Evolutionary conservation across 2,888 invertebrate species (phyloP).

Genomic region (Prosopocoilus inquinatus): DNA sequence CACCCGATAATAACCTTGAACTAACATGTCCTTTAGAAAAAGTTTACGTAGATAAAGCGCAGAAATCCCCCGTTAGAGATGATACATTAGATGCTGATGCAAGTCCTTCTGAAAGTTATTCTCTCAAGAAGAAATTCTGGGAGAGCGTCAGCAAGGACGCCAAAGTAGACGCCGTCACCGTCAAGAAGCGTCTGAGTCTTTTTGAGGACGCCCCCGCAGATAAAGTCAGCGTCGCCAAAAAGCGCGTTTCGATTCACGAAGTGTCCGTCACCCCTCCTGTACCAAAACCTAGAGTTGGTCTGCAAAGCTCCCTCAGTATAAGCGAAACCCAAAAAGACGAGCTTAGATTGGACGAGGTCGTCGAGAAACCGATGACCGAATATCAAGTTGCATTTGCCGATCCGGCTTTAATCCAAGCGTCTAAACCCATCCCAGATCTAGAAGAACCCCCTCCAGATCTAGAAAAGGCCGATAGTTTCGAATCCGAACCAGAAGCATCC

Average conservation of each 20-base stretch:
- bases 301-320: constrained; percentile 29
- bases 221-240: constrained; percentile 34
- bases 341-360: constrained; percentile 13
- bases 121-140: constrained; percentile 55
- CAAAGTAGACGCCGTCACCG: constrained; percentile 26
- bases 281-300: constrained; percentile 48
- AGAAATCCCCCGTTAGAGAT: constrained; percentile 39
- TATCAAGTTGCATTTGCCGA: constrained; percentile 46
- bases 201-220: constrained; percentile 36
- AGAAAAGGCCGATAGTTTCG: constrained; percentile 44
- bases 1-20: constrained; percentile 34
- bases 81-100: constrained; percentile 35
- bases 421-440: constrained; percentile 17
- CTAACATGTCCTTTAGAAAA: constrained; percentile 24
- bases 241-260: constrained; percentile 46
- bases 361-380: constrained; percentile 33
- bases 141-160: constrained; percentile 48
- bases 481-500: constrained; percentile 43
- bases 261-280: constrained; percentile 40
- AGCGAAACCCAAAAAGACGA: constrained; percentile 16
- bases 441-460: constrained; percentile 22
- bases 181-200: constrained; percentile 41
- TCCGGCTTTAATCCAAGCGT: constrained; percentile 29
- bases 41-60: constrained; percentile 21
- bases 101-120: constrained; percentile 47